phyloP scores from a whole-genome alignment of 2,797 vertebrate genomes.

The Naso thynnoides region DNA sequence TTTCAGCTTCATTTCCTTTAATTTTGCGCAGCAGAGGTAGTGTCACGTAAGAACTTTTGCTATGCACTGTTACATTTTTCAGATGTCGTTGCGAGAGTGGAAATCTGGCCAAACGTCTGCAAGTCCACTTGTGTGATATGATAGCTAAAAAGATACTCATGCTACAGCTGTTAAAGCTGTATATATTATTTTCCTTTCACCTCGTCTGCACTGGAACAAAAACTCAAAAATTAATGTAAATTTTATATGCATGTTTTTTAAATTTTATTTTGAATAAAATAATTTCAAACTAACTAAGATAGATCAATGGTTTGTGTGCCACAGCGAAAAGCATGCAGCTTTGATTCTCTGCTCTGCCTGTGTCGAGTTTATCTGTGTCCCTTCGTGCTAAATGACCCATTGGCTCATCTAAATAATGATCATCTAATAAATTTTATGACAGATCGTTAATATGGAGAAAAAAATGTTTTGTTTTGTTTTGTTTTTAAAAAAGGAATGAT shows the following conservation, averaged over 20 bases:
- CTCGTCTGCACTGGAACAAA: not conserved
- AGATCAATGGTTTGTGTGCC: too few relatives aligned
- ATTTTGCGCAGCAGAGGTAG: slow-evolving; percentile 12
- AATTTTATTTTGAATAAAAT: not conserved
- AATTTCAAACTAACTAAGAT: too few relatives aligned
- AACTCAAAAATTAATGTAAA: too few relatives aligned
- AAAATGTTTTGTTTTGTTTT: too few relatives aligned
- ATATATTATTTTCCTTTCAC: not conserved
- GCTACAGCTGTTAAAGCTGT: slow-evolving; percentile 1
- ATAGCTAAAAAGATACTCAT: not conserved
- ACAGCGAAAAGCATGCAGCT: too few relatives aligned
- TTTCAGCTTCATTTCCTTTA: not conserved
- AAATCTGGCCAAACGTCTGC: not conserved
- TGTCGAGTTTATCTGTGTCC: too few relatives aligned
- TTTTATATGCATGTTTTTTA: not conserved
- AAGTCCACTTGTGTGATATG: slow-evolving; percentile 1
- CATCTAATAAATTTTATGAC: not conserved
- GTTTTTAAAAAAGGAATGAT: too few relatives aligned
- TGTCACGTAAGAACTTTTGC: slow-evolving; percentile 10
- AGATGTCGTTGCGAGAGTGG: slow-evolving; percentile 34
- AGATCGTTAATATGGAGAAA: not conserved
- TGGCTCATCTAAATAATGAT: too few relatives aligned
- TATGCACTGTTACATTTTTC: not conserved
- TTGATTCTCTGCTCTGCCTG: too few relatives aligned
- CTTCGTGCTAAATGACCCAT: not conserved